A percentile compares a stretch with the other conserved stretches of the same genome.
Evolutionary conservation across 2,888 invertebrate species (phyloP).

Genomic region (Polydrusus tereticollis): DNA sequence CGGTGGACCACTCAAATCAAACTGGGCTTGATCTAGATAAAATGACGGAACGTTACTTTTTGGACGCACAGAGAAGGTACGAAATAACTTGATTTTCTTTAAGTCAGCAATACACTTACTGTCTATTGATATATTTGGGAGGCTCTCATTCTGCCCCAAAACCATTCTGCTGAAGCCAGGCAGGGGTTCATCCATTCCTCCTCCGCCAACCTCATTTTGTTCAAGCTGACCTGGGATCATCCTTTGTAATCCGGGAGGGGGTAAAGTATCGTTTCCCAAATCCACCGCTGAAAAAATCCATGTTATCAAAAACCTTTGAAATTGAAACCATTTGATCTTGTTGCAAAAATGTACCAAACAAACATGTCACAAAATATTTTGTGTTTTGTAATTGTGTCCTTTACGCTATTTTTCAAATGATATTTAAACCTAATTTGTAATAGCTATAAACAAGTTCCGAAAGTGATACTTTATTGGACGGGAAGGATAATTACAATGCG

Average conservation of each 20-base stretch:
- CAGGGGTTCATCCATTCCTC: conserved; percentile 67
- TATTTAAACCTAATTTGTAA: too few species aligned
- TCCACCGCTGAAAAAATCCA: conserved; percentile 20
- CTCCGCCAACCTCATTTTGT: conserved; percentile 53
- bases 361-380: too few species aligned
- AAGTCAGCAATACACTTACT: too few species aligned
- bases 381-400: too few species aligned
- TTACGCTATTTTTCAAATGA: too few species aligned
- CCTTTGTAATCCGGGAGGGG: conserved; percentile 75
- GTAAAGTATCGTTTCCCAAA: conserved; percentile 66
- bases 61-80: too few species aligned
- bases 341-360: too few species aligned
- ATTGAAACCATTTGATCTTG: too few species aligned
- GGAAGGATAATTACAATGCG: too few species aligned
- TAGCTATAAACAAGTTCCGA: too few species aligned
- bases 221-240: conserved; percentile 78
- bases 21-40: conserved; percentile 38
- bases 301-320: neutral
- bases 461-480: too few species aligned
- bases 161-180: conserved; percentile 77
- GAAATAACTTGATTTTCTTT: too few species aligned
- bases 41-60: conserved; percentile 50
- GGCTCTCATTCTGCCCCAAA: conserved; percentile 67
- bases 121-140: conserved; percentile 56
- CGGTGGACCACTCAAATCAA: conserved; percentile 64